Evolutionary conservation across 2,797 vertebrate genomes (phyloP), one percentile per base, ranked within the genome.

Genomic region (Oreonectes daqikongensis): DNA sequence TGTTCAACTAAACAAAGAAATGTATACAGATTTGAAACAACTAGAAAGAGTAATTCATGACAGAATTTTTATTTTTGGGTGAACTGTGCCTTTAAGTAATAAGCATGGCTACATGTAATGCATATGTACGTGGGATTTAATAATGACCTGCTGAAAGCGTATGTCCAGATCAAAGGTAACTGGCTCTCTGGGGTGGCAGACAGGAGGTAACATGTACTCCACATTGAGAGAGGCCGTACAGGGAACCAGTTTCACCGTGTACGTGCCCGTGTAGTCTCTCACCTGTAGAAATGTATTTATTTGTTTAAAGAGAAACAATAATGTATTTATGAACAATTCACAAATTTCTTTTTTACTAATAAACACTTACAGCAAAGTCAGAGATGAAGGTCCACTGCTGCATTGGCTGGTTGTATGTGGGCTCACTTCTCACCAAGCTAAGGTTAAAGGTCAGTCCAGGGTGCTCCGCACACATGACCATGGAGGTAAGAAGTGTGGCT

Each of bases 221-320:
- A 94, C 90, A 32, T 90, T 93, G 1, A 93, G 87, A 4, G 91
- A 83, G 1, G 94, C 88, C 4, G 93, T 93, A 59, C 97, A 98
- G 1, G 97, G 93, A 71, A 96, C 89, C 85, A 98, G 87, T 84
- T 94, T 97, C 69, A 98, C 92, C 0, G 90, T 95, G 83, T 96
- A 98, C 0, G 88, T 93, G n/a, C 97, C 97, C 0, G 97, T 97
- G 82, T 98, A 98, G 88, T 98, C 97, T 44, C 96, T 93, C n/a
- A 98, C 94, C 97, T 98, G 81, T 0, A 53, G 38, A 15, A 57
- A 42, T 67, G 18, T 5, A 28, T 42, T 44, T n/a, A n/a, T n/a
- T n/a, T n/a, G n/a, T n/a, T n/a, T 69, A 73, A 42, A 20, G 20
- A 5, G 17, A 55, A n/a, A 78, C 4, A 59, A 35, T 73, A 24